Base-by-base conservation (phyloP, 2,797 vertebrate species). In the Yasuhikotakia modesta region DNA sequence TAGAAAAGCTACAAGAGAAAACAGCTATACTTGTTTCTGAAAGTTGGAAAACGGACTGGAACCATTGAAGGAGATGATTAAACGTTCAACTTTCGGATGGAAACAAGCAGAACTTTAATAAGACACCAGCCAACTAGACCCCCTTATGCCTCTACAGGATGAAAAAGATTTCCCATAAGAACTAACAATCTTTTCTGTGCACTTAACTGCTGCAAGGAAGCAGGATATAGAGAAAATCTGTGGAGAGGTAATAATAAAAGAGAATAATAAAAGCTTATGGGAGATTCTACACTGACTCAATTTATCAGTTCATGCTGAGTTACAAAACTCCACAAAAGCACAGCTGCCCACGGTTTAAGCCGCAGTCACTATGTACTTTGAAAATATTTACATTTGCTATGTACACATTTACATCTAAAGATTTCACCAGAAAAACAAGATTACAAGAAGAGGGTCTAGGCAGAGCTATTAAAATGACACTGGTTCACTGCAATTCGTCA, bases 151-250 rank as follows among this genome's bases (percentile, higher is more conserved):
- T 66, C 24, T 65, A 65, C 53, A 78, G 57, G 67, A 68, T 76
- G 69, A 50, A 83, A 65, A 70, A 76, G 52, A 81, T 73, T 65
- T 72, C 79, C 71, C 72, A 61, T 50, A 39, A 70, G 71, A 46
- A 52, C 53, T 67, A 52, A 61, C 61, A 76, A 73, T 72, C 68
- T 63, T 79, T 70, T 60, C n/a, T 16, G 64, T 30, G 17, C 72
- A 53, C 32, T 61, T 48, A 52, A 50, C 13, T 74, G 45, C 24
- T 55, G 48, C 67, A 63, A 19, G 27, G 14, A 53, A 24, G 32
- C 60, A 57, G 21, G n/a, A 43, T 68, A 17, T 21, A 6, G 27
- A 21, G 3, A 73, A 39, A 66, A 50, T 61, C 24, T 35, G 19
- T 3, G 19, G 5, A 52, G 27, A 61, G 35, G 14, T 57, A 45